phyloP scores from a whole-genome alignment of 2,888 invertebrate species.

The Andrena chrysosceles region DNA sequence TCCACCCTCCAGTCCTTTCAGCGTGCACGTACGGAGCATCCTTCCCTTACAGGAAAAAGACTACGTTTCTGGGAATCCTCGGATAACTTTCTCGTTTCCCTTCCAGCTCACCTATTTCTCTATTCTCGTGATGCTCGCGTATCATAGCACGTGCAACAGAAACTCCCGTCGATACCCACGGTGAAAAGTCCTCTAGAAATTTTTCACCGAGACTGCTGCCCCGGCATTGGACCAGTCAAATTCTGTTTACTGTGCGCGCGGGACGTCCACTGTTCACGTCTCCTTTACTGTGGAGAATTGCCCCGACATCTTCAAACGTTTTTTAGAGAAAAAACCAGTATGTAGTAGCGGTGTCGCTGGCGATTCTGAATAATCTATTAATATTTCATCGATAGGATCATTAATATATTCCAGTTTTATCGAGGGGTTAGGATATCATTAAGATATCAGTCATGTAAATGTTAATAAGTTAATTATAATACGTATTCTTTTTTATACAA shows the following conservation, averaged over 20 bases:
- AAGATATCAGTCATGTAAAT: no score
- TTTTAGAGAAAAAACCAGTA: no score
- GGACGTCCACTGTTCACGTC: no score
- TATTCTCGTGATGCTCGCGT: constrained; percentile 53
- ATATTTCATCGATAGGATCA: no score
- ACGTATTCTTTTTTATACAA: no score
- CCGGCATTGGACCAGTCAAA: constrained; percentile 17
- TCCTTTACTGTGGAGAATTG: no score
- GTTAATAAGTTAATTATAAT: no score
- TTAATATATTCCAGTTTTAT: no score
- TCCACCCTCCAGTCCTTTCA: background rate
- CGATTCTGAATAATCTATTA: no score
- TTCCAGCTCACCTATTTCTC: constrained; percentile 61
- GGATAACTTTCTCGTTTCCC: constrained; percentile 64
- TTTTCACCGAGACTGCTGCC: constrained; percentile 15
- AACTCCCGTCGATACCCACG: constrained; percentile 22
- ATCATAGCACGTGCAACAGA: constrained; percentile 40
- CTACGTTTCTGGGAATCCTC: constrained; percentile 64
- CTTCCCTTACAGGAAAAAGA: constrained; percentile 35
- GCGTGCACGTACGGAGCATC: constrained; percentile 32
- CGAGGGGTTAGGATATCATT: no score
- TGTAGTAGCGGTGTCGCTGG: no score
- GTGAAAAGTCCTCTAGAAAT: constrained; percentile 32
- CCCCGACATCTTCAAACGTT: no score
- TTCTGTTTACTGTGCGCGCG: constrained; percentile 22